Evolutionary conservation across 2,888 invertebrate species (phyloP), one percentile per base, ranked within the genome.

Genomic region (Aradus depressus): DNA sequence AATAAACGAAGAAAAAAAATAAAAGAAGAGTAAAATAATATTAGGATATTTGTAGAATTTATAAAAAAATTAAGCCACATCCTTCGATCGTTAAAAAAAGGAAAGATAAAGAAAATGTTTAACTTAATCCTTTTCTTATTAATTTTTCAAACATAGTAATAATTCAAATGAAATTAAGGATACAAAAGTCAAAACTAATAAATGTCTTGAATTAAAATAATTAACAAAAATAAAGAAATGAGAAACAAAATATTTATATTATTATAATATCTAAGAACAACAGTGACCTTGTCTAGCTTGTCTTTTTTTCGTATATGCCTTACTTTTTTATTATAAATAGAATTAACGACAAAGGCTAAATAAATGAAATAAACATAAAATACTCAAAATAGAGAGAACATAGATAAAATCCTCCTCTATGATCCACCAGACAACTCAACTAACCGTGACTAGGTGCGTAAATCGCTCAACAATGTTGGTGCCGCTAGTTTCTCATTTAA

Each of bases 401-500:
- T 55, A 54, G 47, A 58, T 58, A 59, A 59, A 58, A 52, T 57
- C 58, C 53, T 52, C 57, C 59, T 51, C 56, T 54, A 58, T 54
- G 49, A 38, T 52, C 56, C 56, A 57, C 56, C 59, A 59, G 57
- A 57, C 57, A 53, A 56, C 52, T 51, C 57, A 59, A 58, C 57
- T 59, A 57, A 57, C 57, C 52, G 58, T 59, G 59, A 59, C 59
- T 59, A 59, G 59, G 54, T 56, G 56, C 41, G 52, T 51, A 47
- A 45, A 54, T 53, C 57, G 57, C 57, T 59, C 57, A 59, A 59
- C 59, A 59, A 58, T 58, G 56, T 58, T 56, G 56, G 54, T 56
- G 58, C 55, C 58, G 59, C 59, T 54, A 56, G 58, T 55, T 49
- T n/a, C n/a, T n/a, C n/a, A n/a, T n/a, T n/a, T n/a, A n/a, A n/a